Percentiles rank a stretch among this genome's conserved stretches.
Conservation (phyloP, 2,888 invertebrate genomes). For the Gibbula magus region DNA sequence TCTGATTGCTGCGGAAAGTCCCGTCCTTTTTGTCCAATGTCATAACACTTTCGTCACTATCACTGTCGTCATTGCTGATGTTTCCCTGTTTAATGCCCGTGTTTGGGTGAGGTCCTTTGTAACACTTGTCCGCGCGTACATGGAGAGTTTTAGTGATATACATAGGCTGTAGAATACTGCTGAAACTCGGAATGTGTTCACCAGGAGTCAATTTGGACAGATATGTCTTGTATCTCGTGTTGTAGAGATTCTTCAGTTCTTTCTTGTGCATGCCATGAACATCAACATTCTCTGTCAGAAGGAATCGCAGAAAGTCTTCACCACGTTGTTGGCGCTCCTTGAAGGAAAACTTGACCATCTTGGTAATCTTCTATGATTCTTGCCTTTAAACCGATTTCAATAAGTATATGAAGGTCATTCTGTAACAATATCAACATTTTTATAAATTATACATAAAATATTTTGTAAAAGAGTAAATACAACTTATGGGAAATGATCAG, state of each 20-base stretch:
- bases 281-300: conserved; percentile 42
- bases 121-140: conserved; percentile 8
- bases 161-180: conserved; percentile 30
- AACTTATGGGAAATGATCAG: no score
- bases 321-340: conserved; percentile 30
- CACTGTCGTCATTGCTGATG: neutral
- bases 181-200: conserved; percentile 34
- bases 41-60: neutral
- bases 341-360: conserved; percentile 23
- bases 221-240: conserved; percentile 41
- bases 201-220: conserved; percentile 42
- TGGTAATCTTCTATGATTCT: neutral
- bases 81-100: neutral
- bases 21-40: neutral
- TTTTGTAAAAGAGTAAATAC: no score
- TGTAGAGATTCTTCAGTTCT: conserved; percentile 39
- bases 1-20: neutral
- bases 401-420: no score
- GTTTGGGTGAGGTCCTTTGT: neutral
- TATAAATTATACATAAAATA: no score
- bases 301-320: conserved; percentile 42
- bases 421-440: no score
- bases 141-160: conserved; percentile 30
- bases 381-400: neutral
- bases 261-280: conserved; percentile 39